Evolutionary conservation across 2,113 vertebrate species (phyloP), one percentile per base, ranked within the genome.

Genomic region (Cynoglossus semilaevis): DNA sequence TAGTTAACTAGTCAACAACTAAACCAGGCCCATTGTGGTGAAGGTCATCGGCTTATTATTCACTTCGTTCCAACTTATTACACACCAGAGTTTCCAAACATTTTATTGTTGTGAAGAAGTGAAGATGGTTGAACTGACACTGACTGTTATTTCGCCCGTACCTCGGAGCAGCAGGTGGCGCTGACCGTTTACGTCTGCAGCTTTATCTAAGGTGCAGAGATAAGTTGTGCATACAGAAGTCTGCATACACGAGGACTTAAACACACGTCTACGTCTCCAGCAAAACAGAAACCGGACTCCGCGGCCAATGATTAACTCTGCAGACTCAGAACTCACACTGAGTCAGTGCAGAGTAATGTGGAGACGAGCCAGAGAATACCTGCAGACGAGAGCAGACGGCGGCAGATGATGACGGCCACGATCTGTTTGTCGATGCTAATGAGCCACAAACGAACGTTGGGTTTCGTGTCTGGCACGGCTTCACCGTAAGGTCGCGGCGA

Each of bases 251-350:
- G 59, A 50, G 53, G 72, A 73, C 68, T 59, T 53, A 71, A 63
- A 59, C 63, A 76, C 38, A 41, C 67, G 35, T 67, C 22, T 51
- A 69, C 40, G 74, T 76, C 44, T 57, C 37, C 60, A 37, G 16
- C 44, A 69, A 67, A 85, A 70, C 57, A 67, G 58, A 70, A 66
- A 44, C 48, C 12, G 3, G 67, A 58, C 37, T 48, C 19, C 18
- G 4, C 56, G 42, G 42, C 15, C 75, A 76, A 88, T 84, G 11
- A 85, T 89, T 87, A 81, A 88, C 85, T 18, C n/a, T n/a, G 36
- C 17, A 2, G 62, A 56, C 29, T 47, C 22, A 51, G 66, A 67
- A 54, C 72, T 64, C 19, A 42, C 41, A 51, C 11, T 37, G 18
- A 56, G 54, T 8, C 14, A 44, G 37, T 63, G 73, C 77, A 61